Evolutionary conservation across 1,140 invertebrate genomes (phyloP).

Genomic region (roundworm (Caenorhabditis elegans)): DNA sequence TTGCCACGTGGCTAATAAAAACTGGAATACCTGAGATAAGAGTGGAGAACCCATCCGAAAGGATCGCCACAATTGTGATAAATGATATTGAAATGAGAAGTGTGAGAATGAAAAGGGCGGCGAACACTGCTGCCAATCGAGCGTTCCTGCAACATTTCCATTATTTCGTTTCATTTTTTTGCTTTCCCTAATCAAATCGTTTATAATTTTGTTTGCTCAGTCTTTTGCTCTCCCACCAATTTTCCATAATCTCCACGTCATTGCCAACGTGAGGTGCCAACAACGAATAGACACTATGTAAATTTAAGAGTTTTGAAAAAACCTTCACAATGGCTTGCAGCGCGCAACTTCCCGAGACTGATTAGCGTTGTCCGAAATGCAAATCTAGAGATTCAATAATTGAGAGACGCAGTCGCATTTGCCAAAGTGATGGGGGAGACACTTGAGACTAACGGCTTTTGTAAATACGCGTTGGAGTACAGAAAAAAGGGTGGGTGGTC

Average conservation of each 20-base stretch:
- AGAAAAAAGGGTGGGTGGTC: not conserved
- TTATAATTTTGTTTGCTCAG: not conserved
- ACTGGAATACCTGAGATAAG: slow-evolving; percentile 35
- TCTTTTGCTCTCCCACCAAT: not conserved
- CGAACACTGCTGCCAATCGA: slow-evolving; percentile 41
- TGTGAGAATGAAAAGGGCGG: slow-evolving; percentile 38
- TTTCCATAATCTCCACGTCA: not conserved
- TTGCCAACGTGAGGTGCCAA: not conserved
- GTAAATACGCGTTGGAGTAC: slow-evolving; percentile 2
- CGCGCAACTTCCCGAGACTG: too few relatives aligned
- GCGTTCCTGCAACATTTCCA: slow-evolving; percentile 23
- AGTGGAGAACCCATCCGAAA: slow-evolving; percentile 38
- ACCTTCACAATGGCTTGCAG: not conserved
- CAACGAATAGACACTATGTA: not conserved
- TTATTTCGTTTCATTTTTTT: not conserved
- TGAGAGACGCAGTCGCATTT: not conserved
- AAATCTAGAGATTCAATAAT: not conserved
- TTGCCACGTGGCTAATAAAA: slow-evolving; percentile 13
- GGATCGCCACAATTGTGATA: slow-evolving; percentile 37
- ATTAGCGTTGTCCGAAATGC: slow-evolving; percentile 2
- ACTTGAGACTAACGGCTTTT: not conserved
- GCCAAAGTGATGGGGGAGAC: not conserved
- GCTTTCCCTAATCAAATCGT: not conserved
- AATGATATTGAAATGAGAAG: slow-evolving; percentile 37
- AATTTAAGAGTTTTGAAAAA: not conserved